Percentiles rank a stretch among this genome's conserved stretches.
These are phyloP conservation scores for Cecidostiba fungosa DNA, from an alignment of 2,888 invertebrate species.

Conservation along the genomic window DNA sequence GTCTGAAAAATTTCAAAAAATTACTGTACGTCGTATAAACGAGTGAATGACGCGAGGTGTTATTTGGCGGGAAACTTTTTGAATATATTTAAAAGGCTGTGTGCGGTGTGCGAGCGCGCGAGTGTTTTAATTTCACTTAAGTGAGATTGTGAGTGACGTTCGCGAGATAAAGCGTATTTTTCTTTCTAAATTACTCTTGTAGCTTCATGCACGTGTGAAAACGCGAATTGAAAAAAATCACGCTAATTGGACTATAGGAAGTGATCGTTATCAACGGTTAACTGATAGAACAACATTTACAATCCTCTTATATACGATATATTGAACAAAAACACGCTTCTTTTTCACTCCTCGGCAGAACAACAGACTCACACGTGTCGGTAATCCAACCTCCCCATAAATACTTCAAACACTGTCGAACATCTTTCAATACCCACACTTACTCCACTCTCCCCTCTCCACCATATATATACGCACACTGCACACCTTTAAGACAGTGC, in stretches of 20 bases:
- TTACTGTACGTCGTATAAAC: not conserved
- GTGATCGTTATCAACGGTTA: not conserved
- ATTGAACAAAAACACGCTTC: not conserved
- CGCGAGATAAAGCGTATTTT: not conserved
- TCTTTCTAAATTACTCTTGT: not conserved
- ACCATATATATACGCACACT: not conserved
- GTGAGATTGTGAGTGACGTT: not conserved
- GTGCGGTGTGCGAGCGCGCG: not conserved
- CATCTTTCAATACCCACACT: constrained; percentile 33
- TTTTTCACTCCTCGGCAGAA: not conserved
- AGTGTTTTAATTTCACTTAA: not conserved
- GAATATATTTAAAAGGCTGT: not conserved
- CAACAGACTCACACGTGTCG: not conserved
- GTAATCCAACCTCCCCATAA: constrained; percentile 18
- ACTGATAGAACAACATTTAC: not conserved
- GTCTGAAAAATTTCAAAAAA: not conserved
- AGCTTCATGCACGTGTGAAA: not conserved
- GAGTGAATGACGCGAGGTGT: not conserved
- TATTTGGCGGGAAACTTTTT: not conserved
- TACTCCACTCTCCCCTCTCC: not conserved
- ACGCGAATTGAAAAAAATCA: not conserved
- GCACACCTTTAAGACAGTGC: constrained; percentile 7
- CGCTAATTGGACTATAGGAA: not conserved
- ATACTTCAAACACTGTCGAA: constrained; percentile 37
- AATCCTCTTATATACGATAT: not conserved